phyloP scores from a whole-genome alignment of 2,113 vertebrate genomes.

The Azemiops feae region DNA sequence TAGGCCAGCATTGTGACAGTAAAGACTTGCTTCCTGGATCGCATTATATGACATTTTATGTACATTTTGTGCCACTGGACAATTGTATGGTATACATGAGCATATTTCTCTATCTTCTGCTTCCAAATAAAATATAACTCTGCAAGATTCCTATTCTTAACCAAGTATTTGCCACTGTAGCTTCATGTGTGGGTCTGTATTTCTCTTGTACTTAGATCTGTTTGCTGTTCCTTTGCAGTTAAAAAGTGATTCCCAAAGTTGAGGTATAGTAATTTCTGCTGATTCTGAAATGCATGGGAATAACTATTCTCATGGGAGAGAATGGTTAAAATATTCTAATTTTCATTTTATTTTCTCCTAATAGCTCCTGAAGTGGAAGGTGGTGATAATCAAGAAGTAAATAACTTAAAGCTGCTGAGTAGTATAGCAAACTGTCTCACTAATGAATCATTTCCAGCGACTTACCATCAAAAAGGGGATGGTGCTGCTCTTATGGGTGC shows the following conservation, averaged over 20 bases:
- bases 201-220: background rate
- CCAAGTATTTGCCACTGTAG: background rate
- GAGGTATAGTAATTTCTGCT: background rate
- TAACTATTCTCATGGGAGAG: background rate
- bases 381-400: slow-evolving; percentile 70
- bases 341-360: background rate
- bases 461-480: slow-evolving; percentile 63
- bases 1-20: background rate
- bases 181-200: background rate
- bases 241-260: background rate
- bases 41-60: background rate
- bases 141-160: background rate
- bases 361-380: slow-evolving; percentile 73
- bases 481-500: slow-evolving; percentile 50
- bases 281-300: background rate
- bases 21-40: background rate
- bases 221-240: background rate
- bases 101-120: background rate
- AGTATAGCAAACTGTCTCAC: slow-evolving; percentile 74
- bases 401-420: slow-evolving; percentile 71
- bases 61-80: background rate
- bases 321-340: background rate
- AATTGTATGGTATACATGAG: background rate
- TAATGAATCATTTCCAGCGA: slow-evolving; percentile 70
- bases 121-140: background rate